phyloP scores from a whole-genome alignment of 2,797 vertebrate species.

The Gallinago nigripennis region DNA sequence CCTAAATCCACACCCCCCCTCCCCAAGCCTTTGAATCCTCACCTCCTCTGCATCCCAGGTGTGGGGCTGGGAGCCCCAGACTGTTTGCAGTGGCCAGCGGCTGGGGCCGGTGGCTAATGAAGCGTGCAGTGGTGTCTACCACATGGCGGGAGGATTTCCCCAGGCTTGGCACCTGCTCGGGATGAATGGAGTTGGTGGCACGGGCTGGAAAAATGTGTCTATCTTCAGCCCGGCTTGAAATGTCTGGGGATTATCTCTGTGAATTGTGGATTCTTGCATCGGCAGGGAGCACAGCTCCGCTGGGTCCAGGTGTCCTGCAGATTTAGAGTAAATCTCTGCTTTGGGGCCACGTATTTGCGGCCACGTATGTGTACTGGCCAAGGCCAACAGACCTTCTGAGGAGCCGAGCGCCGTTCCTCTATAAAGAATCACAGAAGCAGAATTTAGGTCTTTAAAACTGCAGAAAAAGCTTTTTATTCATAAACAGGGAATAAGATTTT shows the following conservation, averaged over 20 bases:
- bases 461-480: neutral
- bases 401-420: fast-evolving
- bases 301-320: conserved; percentile 48
- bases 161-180: conserved; percentile 55
- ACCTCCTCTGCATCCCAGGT: conserved; percentile 53
- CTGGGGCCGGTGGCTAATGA: conserved; percentile 47
- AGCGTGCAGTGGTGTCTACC: conserved; percentile 38
- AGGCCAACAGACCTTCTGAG: neutral
- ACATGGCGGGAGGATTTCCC: conserved; percentile 54
- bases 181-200: conserved; percentile 73
- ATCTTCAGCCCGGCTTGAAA: conserved; percentile 59
- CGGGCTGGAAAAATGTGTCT: conserved; percentile 57
- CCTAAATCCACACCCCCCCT: neutral
- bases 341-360: neutral
- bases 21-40: conserved; percentile 25
- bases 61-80: conserved; percentile 29
- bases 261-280: neutral
- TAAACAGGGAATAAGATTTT: neutral
- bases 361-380: neutral
- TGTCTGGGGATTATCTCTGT: conserved; percentile 65
- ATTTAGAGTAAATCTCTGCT: neutral
- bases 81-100: conserved; percentile 48
- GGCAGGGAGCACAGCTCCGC: neutral
- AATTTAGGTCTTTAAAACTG: neutral
- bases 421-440: neutral